Conservation (phyloP, 2,888 invertebrate genomes). For the Eupithecia pulchellata region DNA sequence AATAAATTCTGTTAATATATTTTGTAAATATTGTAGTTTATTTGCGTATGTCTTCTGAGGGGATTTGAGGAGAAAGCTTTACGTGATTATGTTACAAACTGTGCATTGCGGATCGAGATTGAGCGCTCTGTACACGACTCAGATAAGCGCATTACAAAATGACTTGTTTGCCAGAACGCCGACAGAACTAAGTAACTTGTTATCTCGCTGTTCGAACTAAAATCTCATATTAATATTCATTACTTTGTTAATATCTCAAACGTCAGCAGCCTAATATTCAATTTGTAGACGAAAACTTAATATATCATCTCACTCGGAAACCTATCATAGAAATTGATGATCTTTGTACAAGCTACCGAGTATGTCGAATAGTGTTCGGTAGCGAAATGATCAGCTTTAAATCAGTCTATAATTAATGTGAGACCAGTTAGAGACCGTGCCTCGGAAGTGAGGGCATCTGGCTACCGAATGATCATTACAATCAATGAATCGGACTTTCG, state of each 20-base stretch:
- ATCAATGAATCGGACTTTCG: slow-evolving; percentile 81
- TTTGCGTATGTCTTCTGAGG: slow-evolving; percentile 59
- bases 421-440: slow-evolving; percentile 72
- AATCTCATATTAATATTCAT: slow-evolving; percentile 45
- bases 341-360: slow-evolving; percentile 50
- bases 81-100: slow-evolving; percentile 56
- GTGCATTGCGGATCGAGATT: slow-evolving; percentile 63
- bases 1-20: slow-evolving; percentile 74
- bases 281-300: slow-evolving; percentile 62
- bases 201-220: slow-evolving; percentile 49
- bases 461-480: slow-evolving; percentile 73
- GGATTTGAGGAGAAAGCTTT: slow-evolving; percentile 67
- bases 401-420: slow-evolving; percentile 79
- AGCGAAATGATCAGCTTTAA: slow-evolving; percentile 79
- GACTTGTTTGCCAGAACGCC: slow-evolving; percentile 48
- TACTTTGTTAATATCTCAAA: slow-evolving; percentile 38
- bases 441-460: slow-evolving; percentile 70
- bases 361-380: slow-evolving; percentile 74
- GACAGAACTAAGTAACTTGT: slow-evolving; percentile 35
- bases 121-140: slow-evolving; percentile 68
- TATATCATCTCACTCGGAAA: slow-evolving; percentile 70
- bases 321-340: slow-evolving; percentile 75
- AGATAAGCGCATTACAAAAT: slow-evolving; percentile 60
- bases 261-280: slow-evolving; percentile 57
- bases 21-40: slow-evolving; percentile 73